A percentile compares a stretch with the other conserved stretches of the same genome.
Conservation (phyloP, 2,888 invertebrate genomes). For the Scrobipalpa atriplicella region DNA sequence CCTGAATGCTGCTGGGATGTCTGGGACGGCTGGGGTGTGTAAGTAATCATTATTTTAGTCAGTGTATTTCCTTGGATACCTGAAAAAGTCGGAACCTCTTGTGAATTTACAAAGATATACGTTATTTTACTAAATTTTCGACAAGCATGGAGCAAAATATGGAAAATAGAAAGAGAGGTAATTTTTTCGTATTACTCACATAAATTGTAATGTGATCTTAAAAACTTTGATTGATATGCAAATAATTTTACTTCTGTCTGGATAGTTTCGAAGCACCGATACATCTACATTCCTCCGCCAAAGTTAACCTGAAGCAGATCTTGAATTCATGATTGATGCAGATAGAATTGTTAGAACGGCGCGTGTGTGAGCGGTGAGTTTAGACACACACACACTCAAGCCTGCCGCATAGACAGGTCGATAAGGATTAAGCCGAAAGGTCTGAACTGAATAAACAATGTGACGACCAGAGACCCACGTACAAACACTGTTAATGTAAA, state of each 20-base stretch:
- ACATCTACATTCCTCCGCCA: not conserved
- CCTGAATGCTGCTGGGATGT: not conserved
- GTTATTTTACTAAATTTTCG: no score
- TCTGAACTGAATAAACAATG: conserved; percentile 72
- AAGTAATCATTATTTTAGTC: not conserved
- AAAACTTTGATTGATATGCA: no score
- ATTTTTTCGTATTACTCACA: no score
- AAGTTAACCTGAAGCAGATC: conserved; percentile 1
- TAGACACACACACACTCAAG: not conserved
- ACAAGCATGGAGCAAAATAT: not conserved
- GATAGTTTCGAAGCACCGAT: not conserved
- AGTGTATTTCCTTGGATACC: no score
- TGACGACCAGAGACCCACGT: conserved; percentile 52
- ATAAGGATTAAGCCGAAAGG: conserved; percentile 68
- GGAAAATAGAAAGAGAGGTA: no score
- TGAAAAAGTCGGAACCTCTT: no score
- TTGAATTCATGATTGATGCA: conserved; percentile 10
- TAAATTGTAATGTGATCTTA: no score
- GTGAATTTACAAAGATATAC: no score
- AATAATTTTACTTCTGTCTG: not conserved
- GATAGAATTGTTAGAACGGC: conserved; percentile 7
- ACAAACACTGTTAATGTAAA: conserved; percentile 59
- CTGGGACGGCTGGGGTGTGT: not conserved
- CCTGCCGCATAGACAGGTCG: conserved; percentile 55
- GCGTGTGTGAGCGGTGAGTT: not conserved